phyloP scores from a whole-genome alignment of 2,888 invertebrate species.

The Scaptomyza cyrtandrae region DNA sequence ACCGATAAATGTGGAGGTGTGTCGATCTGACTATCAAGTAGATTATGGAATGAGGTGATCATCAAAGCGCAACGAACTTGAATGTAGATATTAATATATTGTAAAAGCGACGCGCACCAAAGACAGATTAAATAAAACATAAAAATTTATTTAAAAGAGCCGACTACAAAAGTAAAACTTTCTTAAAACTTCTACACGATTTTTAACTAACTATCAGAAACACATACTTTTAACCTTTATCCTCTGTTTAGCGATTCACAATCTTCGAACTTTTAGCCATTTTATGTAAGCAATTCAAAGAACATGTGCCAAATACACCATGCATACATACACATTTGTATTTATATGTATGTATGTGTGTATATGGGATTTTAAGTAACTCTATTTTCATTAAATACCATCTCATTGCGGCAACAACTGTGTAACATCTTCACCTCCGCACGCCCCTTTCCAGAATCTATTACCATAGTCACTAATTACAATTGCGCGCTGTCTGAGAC shows the following conservation, averaged over 20 bases:
- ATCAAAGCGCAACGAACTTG: too few species aligned
- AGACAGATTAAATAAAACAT: too few species aligned
- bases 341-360: conserved; percentile 4
- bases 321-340: neutral
- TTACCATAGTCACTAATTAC: conserved; percentile 66
- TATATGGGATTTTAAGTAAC: conserved; percentile 11
- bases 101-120: too few species aligned
- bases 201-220: too few species aligned
- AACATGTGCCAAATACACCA: neutral
- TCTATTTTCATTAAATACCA: conserved; percentile 41
- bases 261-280: neutral
- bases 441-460: conserved; percentile 19
- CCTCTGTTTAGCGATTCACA: neutral
- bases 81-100: too few species aligned
- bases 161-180: too few species aligned
- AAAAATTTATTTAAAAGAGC: too few species aligned
- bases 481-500: conserved; percentile 53
- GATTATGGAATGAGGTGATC: too few species aligned
- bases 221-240: too few species aligned
- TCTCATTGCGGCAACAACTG: conserved; percentile 43
- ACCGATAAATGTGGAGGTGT: too few species aligned
- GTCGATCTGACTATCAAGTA: too few species aligned
- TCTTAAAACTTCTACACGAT: too few species aligned
- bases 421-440: conserved; percentile 3
- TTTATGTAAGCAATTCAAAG: neutral